phyloP scores from a whole-genome alignment of 2,888 invertebrate genomes.

The Synergus itoensis region DNA sequence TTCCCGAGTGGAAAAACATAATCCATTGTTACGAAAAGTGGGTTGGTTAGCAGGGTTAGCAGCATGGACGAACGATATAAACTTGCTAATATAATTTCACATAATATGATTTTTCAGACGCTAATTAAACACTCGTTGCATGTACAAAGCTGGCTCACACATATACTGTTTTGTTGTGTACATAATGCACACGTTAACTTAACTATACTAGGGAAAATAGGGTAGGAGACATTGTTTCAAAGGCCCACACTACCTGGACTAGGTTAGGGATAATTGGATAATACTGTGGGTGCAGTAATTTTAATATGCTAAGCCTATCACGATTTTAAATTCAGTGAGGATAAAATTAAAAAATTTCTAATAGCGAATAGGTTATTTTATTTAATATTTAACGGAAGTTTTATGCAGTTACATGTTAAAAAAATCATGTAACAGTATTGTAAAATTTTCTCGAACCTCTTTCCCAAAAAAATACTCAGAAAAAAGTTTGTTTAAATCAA shows the following conservation, averaged over 20 bases:
- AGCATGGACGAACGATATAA: background rate
- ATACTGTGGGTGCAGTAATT: constrained; percentile 2
- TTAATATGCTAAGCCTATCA: background rate
- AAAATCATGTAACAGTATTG: too few species aligned
- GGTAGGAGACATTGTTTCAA: constrained; percentile 26
- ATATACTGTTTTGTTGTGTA: constrained; percentile 13
- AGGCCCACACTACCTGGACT: constrained; percentile 20
- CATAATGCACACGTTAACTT: constrained; percentile 28
- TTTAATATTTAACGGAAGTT: too few species aligned
- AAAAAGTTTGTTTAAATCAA: too few species aligned
- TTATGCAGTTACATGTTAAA: too few species aligned
- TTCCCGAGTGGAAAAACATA: background rate
- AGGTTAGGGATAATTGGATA: constrained; percentile 26
- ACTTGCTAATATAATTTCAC: constrained; percentile 25
- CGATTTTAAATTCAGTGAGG: background rate
- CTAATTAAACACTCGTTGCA: constrained; percentile 17
- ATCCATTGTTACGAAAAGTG: background rate
- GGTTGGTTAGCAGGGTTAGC: background rate
- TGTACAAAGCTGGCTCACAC: background rate
- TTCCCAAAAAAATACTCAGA: background rate
- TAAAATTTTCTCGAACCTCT: too few species aligned
- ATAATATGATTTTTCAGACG: constrained; percentile 26
- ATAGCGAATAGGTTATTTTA: too few species aligned
- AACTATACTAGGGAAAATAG: constrained; percentile 13
- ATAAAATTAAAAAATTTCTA: background rate